Percentiles rank a stretch among this genome's conserved stretches.
phyloP scores from a whole-genome alignment of 2,113 vertebrate species.

The Jacana jacana region DNA sequence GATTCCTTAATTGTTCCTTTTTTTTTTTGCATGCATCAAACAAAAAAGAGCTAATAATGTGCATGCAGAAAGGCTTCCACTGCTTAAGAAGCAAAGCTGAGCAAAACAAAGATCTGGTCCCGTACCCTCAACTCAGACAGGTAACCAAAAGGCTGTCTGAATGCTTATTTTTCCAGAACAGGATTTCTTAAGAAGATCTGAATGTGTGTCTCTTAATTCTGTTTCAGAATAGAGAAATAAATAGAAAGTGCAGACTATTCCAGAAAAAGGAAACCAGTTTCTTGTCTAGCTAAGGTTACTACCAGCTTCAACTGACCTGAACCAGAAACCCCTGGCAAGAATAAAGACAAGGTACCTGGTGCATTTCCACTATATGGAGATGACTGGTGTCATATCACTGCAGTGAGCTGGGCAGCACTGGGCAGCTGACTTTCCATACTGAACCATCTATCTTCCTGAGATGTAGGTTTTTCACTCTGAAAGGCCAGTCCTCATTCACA shows the following conservation, averaged over 20 bases:
- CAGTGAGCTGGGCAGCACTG: not conserved
- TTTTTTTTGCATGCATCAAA: not conserved
- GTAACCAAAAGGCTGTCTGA: not conserved
- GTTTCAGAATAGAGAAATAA: not conserved
- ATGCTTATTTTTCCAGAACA: not conserved
- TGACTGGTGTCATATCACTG: not conserved
- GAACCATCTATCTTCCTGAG: not conserved
- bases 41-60: not conserved
- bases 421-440: not conserved
- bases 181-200: not conserved
- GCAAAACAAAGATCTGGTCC: not conserved
- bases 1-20: not conserved
- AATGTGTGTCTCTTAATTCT: not conserved
- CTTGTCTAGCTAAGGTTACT: not conserved
- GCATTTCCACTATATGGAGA: not conserved
- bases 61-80: not conserved
- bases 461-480: rapidly evolving
- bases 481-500: not conserved
- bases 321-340: not conserved
- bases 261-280: not conserved
- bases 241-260: not conserved
- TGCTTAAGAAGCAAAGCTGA: not conserved
- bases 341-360: not conserved
- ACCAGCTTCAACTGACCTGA: not conserved
- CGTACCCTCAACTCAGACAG: not conserved